Evolutionary conservation across 2,113 vertebrate species (phyloP), one percentile per base, ranked within the genome.

Genomic region (Nymphicus hollandicus): DNA sequence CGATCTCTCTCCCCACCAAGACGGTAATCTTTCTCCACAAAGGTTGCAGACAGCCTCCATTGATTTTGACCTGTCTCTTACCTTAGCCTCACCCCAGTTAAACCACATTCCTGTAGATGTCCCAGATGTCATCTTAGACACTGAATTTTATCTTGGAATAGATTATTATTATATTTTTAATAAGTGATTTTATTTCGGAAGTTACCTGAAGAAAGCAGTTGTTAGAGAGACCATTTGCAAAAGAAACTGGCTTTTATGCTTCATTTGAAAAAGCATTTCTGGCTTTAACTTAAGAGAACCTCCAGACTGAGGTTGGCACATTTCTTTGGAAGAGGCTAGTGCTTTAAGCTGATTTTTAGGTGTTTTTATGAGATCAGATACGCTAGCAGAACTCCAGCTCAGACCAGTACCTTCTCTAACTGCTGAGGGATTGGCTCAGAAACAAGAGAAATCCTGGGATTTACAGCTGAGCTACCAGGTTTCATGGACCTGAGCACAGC

Each of bases 31-130:
- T 86, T 68, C 39, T 79, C 73, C 64, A 66, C 56, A 65, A 76
- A 79, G 33, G 35, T 25, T 91, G 65, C 70, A 93, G 71, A 39
- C 13, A 72, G 49, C 82, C 78, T 94, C 65, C 31, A 41, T 22
- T 92, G 78, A 87, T 92, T 90, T 93, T 96, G 94, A 95, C 86
- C 79, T 24, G 44, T 56, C 64, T 88, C 61, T 92, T 78, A 91
- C 81, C 77, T 73, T 53, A 87, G 61, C 29, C 71, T 92, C 79
- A 65, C 33, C 52, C 61, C 24, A 31, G 33, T 46, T 81, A 86
- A 90, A 73, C 37, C 23, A 64, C 47, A 24, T 29, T 74, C 73
- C 55, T 17, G 11, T 35, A 63, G 28, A 66, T 78, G 12, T 84
- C 55, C 50, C 8, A 15, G 53, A 20, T 29, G 33, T 60, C 55